Conservation (phyloP, 92 coral and sea anemone species). For the Epizoanthus ramosus region DNA sequence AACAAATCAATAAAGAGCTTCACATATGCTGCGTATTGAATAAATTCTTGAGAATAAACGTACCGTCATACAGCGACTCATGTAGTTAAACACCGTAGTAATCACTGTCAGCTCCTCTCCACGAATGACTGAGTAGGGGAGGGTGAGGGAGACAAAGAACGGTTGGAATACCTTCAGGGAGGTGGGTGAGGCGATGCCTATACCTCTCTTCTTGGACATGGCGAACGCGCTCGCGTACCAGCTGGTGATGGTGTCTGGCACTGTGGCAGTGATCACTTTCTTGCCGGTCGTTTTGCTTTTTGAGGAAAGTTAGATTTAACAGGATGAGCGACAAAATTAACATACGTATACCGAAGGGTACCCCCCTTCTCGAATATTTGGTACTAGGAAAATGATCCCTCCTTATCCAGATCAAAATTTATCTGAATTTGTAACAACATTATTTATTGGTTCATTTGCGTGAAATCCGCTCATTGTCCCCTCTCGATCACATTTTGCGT, state of each 20-base stretch:
- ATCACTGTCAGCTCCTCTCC: slow-evolving; percentile 90
- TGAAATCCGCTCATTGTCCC: too few relatives aligned
- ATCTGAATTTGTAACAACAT: too few relatives aligned
- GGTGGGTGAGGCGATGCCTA: slow-evolving; percentile 80
- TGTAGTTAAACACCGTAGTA: slow-evolving; percentile 88
- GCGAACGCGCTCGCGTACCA: slow-evolving; percentile 96
- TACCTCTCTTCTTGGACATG: slow-evolving; percentile 77
- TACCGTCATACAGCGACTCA: slow-evolving; percentile 86
- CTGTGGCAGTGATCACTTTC: slow-evolving; percentile 67
- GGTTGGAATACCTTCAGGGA: slow-evolving; percentile 79
- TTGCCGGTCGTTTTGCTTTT: slow-evolving; percentile 68
- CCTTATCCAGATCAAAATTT: too few relatives aligned
- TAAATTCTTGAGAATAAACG: slow-evolving; percentile 22
- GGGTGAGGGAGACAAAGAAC: slow-evolving; percentile 88
- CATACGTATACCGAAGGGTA: background rate
- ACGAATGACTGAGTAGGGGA: slow-evolving; percentile 94
- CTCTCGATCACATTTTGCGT: too few relatives aligned
- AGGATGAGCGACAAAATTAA: background rate
- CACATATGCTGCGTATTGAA: too few relatives aligned
- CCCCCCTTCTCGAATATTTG: background rate
- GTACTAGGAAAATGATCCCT: too few relatives aligned
- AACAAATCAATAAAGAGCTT: too few relatives aligned
- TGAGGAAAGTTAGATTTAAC: background rate
- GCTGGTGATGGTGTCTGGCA: slow-evolving; percentile 93
- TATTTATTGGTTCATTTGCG: too few relatives aligned